phyloP scores from a whole-genome alignment of 2,888 invertebrate species.

The Erynnis tages region DNA sequence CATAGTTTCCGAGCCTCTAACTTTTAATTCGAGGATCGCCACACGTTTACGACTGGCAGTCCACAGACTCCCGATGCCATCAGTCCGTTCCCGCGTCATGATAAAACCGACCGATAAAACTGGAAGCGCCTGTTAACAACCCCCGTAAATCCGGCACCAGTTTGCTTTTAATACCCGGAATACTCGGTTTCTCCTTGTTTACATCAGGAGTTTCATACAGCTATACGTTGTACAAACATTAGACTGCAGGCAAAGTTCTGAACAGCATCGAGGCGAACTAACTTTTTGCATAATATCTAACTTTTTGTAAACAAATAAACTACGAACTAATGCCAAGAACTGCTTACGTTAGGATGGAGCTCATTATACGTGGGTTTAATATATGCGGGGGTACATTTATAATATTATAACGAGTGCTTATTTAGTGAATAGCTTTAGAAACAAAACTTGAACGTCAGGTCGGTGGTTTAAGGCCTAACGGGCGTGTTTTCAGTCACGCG shows the following conservation, averaged over 20 bases:
- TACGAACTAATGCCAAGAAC: not conserved
- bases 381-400: too few species aligned
- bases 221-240: constrained; percentile 1
- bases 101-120: constrained; percentile 19
- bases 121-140: constrained; percentile 16
- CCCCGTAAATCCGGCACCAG: constrained; percentile 11
- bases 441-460: constrained; percentile 3
- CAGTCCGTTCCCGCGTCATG: constrained; percentile 2
- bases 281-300: constrained; percentile 10
- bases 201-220: constrained; percentile 12
- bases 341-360: too few species aligned
- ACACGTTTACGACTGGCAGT: not conserved
- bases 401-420: not conserved
- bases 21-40: not conserved
- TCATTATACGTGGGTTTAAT: too few species aligned
- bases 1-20: too few species aligned
- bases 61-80: not conserved
- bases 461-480: not conserved
- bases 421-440: not conserved
- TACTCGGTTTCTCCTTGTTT: constrained; percentile 8
- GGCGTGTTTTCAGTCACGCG: not conserved
- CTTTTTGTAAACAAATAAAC: constrained; percentile 9
- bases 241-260: constrained; percentile 1
- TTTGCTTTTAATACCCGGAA: constrained; percentile 9
- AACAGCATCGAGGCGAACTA: not conserved